These are phyloP conservation scores for Corythornis cristatus DNA, from an alignment of 2,113 vertebrate species.

Conservation along the genomic window DNA sequence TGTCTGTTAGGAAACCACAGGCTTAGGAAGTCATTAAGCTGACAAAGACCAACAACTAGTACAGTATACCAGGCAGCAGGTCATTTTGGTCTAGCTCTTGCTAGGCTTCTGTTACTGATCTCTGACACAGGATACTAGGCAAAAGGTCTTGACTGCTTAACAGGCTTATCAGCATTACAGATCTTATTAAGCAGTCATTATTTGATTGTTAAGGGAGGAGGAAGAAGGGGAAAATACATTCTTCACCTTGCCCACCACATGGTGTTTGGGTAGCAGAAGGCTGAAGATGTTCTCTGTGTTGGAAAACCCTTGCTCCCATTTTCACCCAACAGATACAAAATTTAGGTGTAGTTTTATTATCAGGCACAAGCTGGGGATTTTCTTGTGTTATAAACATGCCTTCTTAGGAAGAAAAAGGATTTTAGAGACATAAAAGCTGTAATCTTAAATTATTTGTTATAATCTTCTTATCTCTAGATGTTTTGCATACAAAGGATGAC, in stretches of 20 bases:
- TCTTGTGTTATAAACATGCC: neutral
- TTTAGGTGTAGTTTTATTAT: neutral
- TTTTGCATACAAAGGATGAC: neutral
- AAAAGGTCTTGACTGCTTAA: neutral
- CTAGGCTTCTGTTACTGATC: neutral
- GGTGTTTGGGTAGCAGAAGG: neutral
- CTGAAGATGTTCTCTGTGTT: neutral
- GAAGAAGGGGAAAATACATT: neutral
- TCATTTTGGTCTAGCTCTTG: neutral
- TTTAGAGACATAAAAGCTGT: neutral
- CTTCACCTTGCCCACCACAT: neutral
- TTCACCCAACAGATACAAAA: rapidly evolving
- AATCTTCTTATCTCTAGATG: neutral
- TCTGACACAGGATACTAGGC: neutral
- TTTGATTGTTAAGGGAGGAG: neutral
- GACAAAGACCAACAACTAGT: neutral
- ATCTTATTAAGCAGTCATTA: neutral
- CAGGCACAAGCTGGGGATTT: neutral
- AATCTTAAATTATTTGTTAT: neutral
- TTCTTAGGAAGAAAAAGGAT: neutral
- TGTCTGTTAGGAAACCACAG: neutral
- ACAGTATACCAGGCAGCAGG: neutral
- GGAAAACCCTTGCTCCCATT: neutral
- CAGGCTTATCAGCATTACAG: neutral
- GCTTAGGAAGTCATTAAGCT: neutral